Evolutionary conservation across 2,113 vertebrate species (phyloP).

Genomic region (Vimba vimba): DNA sequence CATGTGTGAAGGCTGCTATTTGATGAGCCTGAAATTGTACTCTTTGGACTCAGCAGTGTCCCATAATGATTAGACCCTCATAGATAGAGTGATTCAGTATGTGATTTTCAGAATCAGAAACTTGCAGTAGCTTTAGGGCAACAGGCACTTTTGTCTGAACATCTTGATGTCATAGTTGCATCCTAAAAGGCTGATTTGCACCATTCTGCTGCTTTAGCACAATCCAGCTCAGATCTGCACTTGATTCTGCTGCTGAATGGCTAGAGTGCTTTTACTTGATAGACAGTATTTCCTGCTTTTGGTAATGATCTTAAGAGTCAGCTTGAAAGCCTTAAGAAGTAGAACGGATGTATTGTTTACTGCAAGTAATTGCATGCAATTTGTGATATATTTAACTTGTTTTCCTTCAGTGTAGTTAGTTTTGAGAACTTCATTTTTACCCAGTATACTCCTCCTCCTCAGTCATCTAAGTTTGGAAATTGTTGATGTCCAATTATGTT

Average conservation of each 20-base stretch:
- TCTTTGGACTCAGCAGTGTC: background rate
- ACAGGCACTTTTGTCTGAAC: background rate
- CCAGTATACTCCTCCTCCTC: background rate
- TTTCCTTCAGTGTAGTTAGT: background rate
- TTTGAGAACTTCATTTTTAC: background rate
- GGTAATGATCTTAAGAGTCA: background rate
- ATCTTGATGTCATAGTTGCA: background rate
- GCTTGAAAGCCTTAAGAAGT: background rate
- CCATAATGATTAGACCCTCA: background rate
- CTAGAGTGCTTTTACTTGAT: background rate
- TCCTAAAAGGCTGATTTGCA: background rate
- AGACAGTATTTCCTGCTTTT: background rate
- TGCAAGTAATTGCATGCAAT: background rate
- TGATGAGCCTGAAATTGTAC: background rate
- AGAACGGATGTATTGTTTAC: background rate
- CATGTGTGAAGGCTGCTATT: constrained; percentile 5
- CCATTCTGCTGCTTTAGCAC: background rate
- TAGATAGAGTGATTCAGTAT: background rate
- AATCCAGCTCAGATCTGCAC: background rate
- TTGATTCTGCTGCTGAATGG: background rate
- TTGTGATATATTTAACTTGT: background rate
- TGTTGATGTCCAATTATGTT: background rate
- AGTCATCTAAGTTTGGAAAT: background rate
- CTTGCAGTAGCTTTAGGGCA: background rate
- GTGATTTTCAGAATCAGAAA: background rate